phyloP scores from a whole-genome alignment of 2,113 vertebrate species.

The Noturus placidus region DNA sequence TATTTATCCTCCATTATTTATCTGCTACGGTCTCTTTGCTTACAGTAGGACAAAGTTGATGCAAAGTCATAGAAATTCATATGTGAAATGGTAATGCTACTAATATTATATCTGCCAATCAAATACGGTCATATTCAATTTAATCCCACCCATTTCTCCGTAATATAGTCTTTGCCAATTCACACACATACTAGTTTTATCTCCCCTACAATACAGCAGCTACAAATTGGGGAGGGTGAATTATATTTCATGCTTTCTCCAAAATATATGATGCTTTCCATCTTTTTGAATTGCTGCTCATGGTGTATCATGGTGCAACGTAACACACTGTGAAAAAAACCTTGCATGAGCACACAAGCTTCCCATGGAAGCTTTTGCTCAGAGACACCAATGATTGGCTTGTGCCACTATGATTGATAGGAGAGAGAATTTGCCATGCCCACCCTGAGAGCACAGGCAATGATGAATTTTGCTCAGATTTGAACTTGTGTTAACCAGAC shows the following conservation, averaged over 20 bases:
- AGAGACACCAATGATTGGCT: background rate
- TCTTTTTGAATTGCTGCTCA: too few relatives aligned
- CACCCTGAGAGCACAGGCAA: background rate
- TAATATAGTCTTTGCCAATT: too few relatives aligned
- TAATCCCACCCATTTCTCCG: background rate
- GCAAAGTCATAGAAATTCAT: background rate
- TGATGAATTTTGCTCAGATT: background rate
- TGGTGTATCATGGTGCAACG: too few relatives aligned
- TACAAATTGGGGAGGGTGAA: too few relatives aligned
- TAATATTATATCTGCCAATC: background rate
- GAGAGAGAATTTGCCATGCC: background rate
- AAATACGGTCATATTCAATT: background rate
- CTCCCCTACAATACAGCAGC: too few relatives aligned
- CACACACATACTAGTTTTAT: too few relatives aligned
- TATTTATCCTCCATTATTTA: slow-evolving; percentile 68
- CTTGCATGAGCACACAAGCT: background rate
- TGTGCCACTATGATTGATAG: background rate
- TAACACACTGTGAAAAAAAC: background rate
- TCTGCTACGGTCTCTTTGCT: slow-evolving; percentile 46
- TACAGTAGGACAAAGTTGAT: background rate
- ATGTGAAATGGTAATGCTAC: background rate
- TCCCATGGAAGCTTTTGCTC: background rate
- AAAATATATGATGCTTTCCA: too few relatives aligned
- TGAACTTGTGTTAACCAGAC: background rate
- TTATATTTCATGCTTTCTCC: too few relatives aligned